Base-by-base conservation (phyloP, 2,888 invertebrate species). In the Chalcosyrphus nemorum region DNA sequence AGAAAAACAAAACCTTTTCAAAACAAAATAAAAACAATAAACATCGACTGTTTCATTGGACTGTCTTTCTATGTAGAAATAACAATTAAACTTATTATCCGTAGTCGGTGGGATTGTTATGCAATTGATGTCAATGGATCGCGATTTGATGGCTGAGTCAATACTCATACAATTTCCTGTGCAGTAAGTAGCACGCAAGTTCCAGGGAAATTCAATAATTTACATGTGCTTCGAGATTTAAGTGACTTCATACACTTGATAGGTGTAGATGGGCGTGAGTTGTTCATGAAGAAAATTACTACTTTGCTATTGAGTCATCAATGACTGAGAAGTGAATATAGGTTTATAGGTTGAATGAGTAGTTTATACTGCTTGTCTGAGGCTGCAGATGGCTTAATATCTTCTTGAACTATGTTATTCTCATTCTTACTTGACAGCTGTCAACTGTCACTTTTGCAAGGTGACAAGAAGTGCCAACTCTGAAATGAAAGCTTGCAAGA, bases 61-160 rank as follows among this genome's bases (percentile, higher is more conserved):
- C 59, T 57, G 13, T 56, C 50, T 9, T 56, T 32, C 29, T 50
- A 17, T 43, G 27, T 19, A 29, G 29, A 59, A 50, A 50, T 29
- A 72, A 72, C 78, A 78, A 78, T 78, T 66, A 78, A 72, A 78
- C 19, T 57, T 75, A 66, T 75, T 38, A 13, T 13, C 13, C 6
- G 29, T 65, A 65, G 3, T 75, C 56, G 50, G 50, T 9, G 4
- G 17, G 45, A 41, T 68, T 57, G 11, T 24, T 29, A 63, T 56
- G 57, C 24, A 72, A 78, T 65, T 66, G 41, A 78, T 78, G 78
- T 78, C 78, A 78, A 72, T 78, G 72, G 52, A 50, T 72, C 50
- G 41, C 24, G 21, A 47, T 70, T n/a, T 47, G 47, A 32, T 38
- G 52, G 32, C 50, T 78, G 65, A 78, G 52, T 72, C 72, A 72